Conservation (phyloP, 2,888 invertebrate genomes). For the Sympetrum striolatum region DNA sequence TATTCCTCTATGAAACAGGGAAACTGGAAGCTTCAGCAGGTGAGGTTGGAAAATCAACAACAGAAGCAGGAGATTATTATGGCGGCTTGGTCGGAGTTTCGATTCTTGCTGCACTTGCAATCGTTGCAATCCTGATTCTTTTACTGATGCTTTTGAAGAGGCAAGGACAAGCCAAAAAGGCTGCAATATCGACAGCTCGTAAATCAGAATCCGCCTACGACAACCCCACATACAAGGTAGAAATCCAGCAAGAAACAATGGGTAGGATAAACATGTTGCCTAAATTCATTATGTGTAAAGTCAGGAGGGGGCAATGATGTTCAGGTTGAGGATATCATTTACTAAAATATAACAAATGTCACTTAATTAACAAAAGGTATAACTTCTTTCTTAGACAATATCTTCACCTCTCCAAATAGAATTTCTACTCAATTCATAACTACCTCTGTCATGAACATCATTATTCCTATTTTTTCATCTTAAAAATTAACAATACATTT, state of each 20-base stretch:
- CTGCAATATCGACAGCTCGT: slow-evolving; percentile 78
- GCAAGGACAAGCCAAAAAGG: slow-evolving; percentile 72
- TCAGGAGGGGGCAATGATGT: background rate
- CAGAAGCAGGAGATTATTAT: slow-evolving; percentile 76
- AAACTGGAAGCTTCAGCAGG: slow-evolving; percentile 61
- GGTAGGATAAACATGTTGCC: slow-evolving; percentile 62
- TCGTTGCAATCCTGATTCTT: slow-evolving; percentile 79
- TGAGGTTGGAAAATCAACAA: slow-evolving; percentile 57
- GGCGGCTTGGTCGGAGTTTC: slow-evolving; percentile 88
- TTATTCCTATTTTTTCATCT: no score
- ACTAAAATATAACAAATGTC: no score
- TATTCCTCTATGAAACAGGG: slow-evolving; percentile 56
- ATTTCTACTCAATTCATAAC: no score
- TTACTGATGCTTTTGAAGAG: slow-evolving; percentile 80
- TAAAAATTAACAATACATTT: no score
- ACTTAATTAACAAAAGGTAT: no score
- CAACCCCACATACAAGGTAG: slow-evolving; percentile 93
- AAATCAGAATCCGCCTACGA: slow-evolving; percentile 90
- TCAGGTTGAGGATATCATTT: background rate
- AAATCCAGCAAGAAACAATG: slow-evolving; percentile 91
- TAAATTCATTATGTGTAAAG: slow-evolving; percentile 13
- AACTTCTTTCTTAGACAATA: no score
- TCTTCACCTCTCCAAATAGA: no score
- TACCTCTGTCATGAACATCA: no score
- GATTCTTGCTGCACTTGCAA: slow-evolving; percentile 84